A percentile compares a stretch with the other conserved stretches of the same genome.
Conservation (phyloP, 1,140 invertebrate genomes). For the Coptotermes formosanus region DNA sequence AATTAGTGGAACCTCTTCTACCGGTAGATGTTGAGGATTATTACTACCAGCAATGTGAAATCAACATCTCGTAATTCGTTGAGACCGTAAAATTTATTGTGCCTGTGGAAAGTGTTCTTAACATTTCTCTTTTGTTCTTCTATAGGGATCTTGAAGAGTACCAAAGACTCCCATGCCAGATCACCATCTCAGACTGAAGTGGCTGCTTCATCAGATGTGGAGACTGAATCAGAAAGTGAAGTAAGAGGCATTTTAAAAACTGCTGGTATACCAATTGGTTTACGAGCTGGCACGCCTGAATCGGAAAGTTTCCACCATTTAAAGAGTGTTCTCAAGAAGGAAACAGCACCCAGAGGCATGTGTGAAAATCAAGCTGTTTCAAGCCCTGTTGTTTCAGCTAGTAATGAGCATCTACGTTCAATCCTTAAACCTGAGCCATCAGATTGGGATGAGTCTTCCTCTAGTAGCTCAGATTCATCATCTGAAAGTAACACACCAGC, state of each 20-base stretch:
- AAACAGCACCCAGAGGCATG: slow-evolving; percentile 33
- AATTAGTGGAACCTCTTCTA: no score
- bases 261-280: not conserved
- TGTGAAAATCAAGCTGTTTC: not conserved
- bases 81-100: no score
- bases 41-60: no score
- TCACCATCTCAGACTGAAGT: slow-evolving; percentile 20
- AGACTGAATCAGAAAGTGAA: slow-evolving; percentile 41
- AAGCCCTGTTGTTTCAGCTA: not conserved
- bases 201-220: slow-evolving; percentile 4
- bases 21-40: no score
- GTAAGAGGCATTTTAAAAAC: slow-evolving; percentile 54
- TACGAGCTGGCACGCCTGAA: slow-evolving; percentile 17
- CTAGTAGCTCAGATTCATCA: not conserved
- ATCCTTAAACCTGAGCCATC: slow-evolving; percentile 40
- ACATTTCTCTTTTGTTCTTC: not conserved
- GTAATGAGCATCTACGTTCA: slow-evolving; percentile 32
- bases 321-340: slow-evolving; percentile 42
- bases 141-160: slow-evolving; percentile 42
- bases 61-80: no score
- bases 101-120: not conserved
- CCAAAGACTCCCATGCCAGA: slow-evolving; percentile 19
- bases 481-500: not conserved
- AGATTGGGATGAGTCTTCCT: slow-evolving; percentile 21
- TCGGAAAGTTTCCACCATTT: slow-evolving; percentile 35